Conservation (phyloP, 1,140 invertebrate genomes). For the Leptinotarsa lineolata region DNA sequence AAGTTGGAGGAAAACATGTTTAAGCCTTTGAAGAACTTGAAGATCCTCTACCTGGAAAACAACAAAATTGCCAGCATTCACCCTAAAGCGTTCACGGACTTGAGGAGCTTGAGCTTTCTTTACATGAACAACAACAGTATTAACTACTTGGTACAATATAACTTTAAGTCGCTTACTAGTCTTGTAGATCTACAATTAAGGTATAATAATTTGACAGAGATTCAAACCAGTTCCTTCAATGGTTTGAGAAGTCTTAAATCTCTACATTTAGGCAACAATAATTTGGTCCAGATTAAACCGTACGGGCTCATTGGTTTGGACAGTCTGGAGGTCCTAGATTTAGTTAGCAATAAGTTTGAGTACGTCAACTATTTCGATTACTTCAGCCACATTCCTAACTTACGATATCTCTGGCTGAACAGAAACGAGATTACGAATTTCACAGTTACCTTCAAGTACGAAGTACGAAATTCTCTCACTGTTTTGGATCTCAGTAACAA, state of each 20-base stretch:
- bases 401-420: conserved; percentile 48
- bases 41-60: conserved; percentile 50
- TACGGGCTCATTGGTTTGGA: conserved; percentile 51
- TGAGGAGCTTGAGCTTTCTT: conserved; percentile 46
- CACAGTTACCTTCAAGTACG: conserved; percentile 39
- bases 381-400: conserved; percentile 46
- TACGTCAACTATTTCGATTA: conserved; percentile 39
- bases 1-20: conserved; percentile 47
- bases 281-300: conserved; percentile 42
- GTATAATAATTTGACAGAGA: conserved; percentile 47
- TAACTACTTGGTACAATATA: conserved; percentile 47
- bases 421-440: conserved; percentile 46
- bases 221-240: conserved; percentile 52
- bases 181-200: conserved; percentile 50
- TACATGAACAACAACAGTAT: conserved; percentile 52
- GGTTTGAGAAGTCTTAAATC: conserved; percentile 45
- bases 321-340: conserved; percentile 45
- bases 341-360: conserved; percentile 45
- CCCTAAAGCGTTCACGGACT: conserved; percentile 45
- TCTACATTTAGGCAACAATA: conserved; percentile 49
- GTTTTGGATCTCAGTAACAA: conserved; percentile 46
- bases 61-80: conserved; percentile 47
- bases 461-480: conserved; percentile 42
- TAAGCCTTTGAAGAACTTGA: conserved; percentile 43
- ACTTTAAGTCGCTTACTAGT: conserved; percentile 50